Conservation (phyloP, 2,113 vertebrate genomes). For the Onychostruthus taczanowskii region DNA sequence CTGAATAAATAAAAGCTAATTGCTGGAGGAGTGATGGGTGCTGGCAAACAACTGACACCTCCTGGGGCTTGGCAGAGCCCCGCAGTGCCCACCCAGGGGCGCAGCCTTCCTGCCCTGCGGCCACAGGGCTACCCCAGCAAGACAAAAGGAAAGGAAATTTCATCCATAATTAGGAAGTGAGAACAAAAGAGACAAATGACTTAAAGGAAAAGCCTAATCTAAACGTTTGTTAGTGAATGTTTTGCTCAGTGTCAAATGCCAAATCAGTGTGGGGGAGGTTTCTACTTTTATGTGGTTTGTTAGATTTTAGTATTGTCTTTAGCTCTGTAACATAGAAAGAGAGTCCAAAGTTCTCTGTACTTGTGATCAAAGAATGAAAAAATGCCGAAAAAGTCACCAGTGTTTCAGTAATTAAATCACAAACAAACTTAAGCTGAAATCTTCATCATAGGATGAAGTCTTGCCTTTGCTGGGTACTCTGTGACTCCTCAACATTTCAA, state of each 20-base stretch:
- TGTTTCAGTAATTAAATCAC: background rate
- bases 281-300: background rate
- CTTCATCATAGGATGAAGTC: background rate
- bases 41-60: background rate
- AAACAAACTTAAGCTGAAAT: background rate
- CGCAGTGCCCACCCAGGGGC: background rate
- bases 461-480: background rate
- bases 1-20: background rate
- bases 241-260: background rate
- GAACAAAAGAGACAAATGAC: conserved; percentile 61
- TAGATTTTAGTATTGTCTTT: background rate
- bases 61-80: background rate
- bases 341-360: background rate
- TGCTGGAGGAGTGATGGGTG: background rate
- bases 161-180: conserved; percentile 34
- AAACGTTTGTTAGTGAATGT: background rate
- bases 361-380: background rate
- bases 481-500: background rate
- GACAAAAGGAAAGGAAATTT: conserved; percentile 55
- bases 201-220: conserved; percentile 61
- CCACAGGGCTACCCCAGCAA: background rate
- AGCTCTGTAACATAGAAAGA: background rate
- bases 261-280: background rate
- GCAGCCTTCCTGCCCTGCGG: background rate
- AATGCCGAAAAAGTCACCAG: background rate